A percentile compares a stretch with the other conserved stretches of the same genome.
Evolutionary conservation across 2,888 invertebrate genomes (phyloP).

Genomic region (Drosophila maculinotata): DNA sequence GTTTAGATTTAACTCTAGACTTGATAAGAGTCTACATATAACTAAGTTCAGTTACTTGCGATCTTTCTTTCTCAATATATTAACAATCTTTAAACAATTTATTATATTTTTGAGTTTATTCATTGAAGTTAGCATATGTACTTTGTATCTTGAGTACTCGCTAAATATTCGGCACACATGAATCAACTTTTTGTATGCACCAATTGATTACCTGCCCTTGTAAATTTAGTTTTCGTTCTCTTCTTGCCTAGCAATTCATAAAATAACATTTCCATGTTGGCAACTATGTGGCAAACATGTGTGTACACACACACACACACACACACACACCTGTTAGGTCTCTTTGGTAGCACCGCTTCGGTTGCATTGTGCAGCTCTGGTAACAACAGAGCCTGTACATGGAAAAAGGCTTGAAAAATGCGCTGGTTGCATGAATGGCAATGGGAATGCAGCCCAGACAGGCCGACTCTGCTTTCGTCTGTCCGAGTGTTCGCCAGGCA

Average conservation of each 20-base stretch:
- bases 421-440: conserved; percentile 49
- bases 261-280: conserved; percentile 49
- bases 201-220: conserved; percentile 51
- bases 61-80: too few relatives aligned
- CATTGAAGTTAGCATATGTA: too few relatives aligned
- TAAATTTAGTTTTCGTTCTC: neutral
- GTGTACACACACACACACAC: conserved; percentile 6
- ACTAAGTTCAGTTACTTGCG: too few relatives aligned
- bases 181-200: conserved; percentile 36
- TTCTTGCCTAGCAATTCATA: conserved; percentile 16
- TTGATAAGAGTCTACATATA: too few relatives aligned
- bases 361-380: conserved; percentile 30
- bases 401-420: conserved; percentile 57
- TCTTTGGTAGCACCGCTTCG: conserved; percentile 13
- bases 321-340: conserved; percentile 59
- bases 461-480: conserved; percentile 39
- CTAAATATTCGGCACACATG: neutral
- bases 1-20: too few relatives aligned
- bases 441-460: conserved; percentile 56
- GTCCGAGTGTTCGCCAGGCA: conserved; percentile 25
- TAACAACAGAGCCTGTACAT: conserved; percentile 6
- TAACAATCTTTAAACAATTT: too few relatives aligned
- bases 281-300: conserved; percentile 25
- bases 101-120: too few relatives aligned
- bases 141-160: neutral